Percentiles rank a stretch among this genome's conserved stretches.
Conservation (phyloP, 2,888 invertebrate species). For the Heliconius ismenius region DNA sequence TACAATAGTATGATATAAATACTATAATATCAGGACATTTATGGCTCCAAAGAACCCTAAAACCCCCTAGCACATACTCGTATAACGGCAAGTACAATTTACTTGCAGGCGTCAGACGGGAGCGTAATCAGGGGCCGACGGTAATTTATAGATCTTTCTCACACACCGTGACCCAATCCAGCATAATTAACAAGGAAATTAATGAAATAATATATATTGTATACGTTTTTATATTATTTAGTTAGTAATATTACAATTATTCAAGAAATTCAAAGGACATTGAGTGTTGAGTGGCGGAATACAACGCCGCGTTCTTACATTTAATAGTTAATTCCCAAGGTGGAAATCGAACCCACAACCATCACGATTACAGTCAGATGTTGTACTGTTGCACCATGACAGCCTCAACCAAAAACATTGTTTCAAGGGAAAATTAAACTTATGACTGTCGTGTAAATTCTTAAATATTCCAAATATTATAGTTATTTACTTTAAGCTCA, state of each 20-base stretch:
- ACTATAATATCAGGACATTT: neutral
- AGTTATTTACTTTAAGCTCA: neutral
- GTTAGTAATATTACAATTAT: too few species aligned
- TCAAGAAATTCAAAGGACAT: neutral
- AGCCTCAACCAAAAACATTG: neutral
- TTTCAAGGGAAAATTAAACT: too few species aligned
- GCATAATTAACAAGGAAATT: conserved; percentile 30
- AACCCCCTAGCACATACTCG: neutral
- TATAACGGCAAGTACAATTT: conserved; percentile 28
- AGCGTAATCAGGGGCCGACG: conserved; percentile 33
- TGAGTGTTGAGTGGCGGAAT: neutral
- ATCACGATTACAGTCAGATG: neutral
- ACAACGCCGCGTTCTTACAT: neutral
- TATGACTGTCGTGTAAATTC: too few species aligned
- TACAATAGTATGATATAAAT: neutral
- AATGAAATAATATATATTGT: neutral
- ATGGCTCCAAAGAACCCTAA: neutral
- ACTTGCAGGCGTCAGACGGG: conserved; percentile 30
- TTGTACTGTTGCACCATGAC: neutral
- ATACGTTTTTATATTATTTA: neutral
- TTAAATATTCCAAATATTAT: too few species aligned
- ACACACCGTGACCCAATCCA: conserved; percentile 6
- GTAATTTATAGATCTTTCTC: conserved; percentile 35
- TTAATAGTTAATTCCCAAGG: neutral
- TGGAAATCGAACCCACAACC: neutral